These are phyloP conservation scores for Nebria salina DNA, from an alignment of 2,888 invertebrate species.

Conservation along the genomic window DNA sequence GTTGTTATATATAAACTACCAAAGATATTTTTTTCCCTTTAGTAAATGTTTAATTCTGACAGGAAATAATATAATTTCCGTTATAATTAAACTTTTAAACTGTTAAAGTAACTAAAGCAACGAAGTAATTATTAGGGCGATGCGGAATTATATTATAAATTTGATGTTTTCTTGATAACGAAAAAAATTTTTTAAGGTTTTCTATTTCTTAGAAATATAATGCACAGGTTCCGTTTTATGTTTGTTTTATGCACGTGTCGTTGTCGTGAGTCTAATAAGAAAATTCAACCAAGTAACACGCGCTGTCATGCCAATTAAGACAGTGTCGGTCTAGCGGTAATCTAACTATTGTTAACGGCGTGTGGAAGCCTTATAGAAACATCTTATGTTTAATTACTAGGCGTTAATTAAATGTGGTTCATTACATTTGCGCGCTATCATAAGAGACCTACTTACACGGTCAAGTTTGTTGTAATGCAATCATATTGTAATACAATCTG, in stretches of 20 bases:
- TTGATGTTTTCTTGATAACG: too few relatives aligned
- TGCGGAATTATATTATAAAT: too few relatives aligned
- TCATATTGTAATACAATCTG: too few relatives aligned
- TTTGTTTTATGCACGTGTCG: background rate
- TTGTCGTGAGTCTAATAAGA: background rate
- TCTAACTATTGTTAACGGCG: background rate
- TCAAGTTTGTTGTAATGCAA: background rate
- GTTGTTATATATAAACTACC: too few relatives aligned
- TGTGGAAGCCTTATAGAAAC: background rate
- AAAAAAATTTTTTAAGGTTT: background rate
- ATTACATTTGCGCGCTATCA: background rate
- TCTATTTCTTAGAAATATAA: background rate
- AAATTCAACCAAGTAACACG: background rate
- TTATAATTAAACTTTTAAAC: too few relatives aligned
- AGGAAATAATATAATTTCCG: too few relatives aligned
- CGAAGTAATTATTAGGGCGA: too few relatives aligned
- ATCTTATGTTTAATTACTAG: background rate
- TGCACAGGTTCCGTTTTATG: background rate
- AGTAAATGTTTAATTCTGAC: too few relatives aligned
- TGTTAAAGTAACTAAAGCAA: too few relatives aligned
- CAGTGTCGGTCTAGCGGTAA: background rate
- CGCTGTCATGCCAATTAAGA: background rate
- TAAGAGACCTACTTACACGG: background rate
- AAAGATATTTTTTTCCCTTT: too few relatives aligned
- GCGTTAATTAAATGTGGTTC: background rate